Base-by-base conservation (phyloP, 2,797 vertebrate species). In the Synaphobranchus kaupii region DNA sequence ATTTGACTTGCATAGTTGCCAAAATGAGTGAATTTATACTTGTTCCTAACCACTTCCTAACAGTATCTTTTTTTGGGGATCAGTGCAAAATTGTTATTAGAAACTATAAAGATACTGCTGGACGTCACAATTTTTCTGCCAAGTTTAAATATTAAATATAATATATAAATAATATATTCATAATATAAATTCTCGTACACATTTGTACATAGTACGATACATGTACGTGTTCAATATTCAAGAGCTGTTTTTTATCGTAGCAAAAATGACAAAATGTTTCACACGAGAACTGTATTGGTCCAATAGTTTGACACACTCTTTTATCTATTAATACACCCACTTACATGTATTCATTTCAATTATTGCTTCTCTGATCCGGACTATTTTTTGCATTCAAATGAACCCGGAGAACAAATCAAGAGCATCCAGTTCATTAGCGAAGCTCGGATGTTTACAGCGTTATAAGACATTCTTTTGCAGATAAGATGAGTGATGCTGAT, bases 391-490 rank as follows among this genome's bases (percentile, higher is more conserved):
- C 81, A 3, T 83, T 54, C 50, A 28, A 9, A 82, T 28, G 50
- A 83, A 81, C 20, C 8, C 39, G 3, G 78, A 81, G 44, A 47
- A 76, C 71, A 44, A 56, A 31, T 83, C 25, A 83, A 12, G 0
- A 86, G 90, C 87, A 87, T 28, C 12, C 78, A 84, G 90, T 92
- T 28, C 92, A 92, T 94, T 93, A 92, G 89, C 52, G 84, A 81
- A 56, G 83, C 88, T 90, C 89, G 89, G 87, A 90, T 93, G 91
- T 86, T 93, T 92, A 93, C 90, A 88, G 87, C 87, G 90, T 88
- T 93, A 92, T 63, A 28, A 60, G 86, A 83, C 39, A 68, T 66
- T 47, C 78, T 80, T 44, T 90, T 90, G 91, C 93, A 89, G 92
- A 83, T 20, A 88, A 87, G 92, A 86, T 76, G 86, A 17, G 91